Base-by-base conservation (phyloP, 2,888 invertebrate species). In the Augiades crinisus region DNA sequence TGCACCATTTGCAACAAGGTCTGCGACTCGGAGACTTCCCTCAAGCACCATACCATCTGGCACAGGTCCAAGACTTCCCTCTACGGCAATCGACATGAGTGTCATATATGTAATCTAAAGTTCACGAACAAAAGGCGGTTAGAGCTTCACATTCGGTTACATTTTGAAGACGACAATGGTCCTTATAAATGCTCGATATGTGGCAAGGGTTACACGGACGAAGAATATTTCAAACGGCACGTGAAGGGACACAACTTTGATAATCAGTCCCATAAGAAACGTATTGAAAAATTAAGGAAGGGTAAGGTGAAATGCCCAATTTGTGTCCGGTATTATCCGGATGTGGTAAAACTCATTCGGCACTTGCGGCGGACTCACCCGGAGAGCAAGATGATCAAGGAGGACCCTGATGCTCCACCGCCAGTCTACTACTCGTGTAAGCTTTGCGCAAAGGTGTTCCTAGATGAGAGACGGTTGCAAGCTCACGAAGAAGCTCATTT, bases 171-270 rank as follows among this genome's bases (percentile, higher is more conserved):
- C 55, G 84, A 86, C 0, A 86, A 90, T 17, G 90, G 85, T 0
- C 91, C 91, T 0, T 91, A 66, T 65, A 88, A 90, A 45, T 92
- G 91, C 57, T 68, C 70, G 2, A 69, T 90, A 1, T 92, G 91
- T 58, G 85, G 85, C 5, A 91, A 91, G 56, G 89, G 86, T 0
- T 91, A 79, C 68, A 91, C 82, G 2, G 90, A 90, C 22, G 90
- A 91, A 53, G 81, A 81, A 3, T 91, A 90, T 61, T 78, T 74
- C 59, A 79, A 79, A 30, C 78, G 78, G 4, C 92, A 92, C 47
- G 61, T 88, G 2, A 91, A 91, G 57, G 89, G 91, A 1, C 92
- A 92, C 64, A 91, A 89, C 56, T 88, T 90, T 45, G 87, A 87
- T 54, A 65, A 85, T 56, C 77, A 77, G 27, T 78, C 78, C 0